Evolutionary conservation across 2,113 vertebrate species (phyloP).

Genomic region (Mormyrus iriodes): DNA sequence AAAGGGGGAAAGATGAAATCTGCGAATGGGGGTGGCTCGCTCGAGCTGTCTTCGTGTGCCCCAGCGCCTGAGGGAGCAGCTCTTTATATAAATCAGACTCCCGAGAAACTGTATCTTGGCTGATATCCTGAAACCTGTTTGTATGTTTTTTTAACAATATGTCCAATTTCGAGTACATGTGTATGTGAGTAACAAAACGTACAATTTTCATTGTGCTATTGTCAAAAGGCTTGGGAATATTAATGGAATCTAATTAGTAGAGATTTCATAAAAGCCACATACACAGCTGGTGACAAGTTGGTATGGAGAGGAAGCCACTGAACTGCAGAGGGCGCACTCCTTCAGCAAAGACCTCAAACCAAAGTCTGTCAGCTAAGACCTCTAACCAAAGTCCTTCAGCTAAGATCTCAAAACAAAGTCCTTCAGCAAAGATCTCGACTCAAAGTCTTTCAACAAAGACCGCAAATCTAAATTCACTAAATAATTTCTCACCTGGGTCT

Average conservation of each 20-base stretch:
- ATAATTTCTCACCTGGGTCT: background rate
- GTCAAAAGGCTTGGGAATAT: background rate
- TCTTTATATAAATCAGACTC: background rate
- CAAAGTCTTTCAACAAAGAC: background rate
- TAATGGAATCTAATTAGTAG: background rate
- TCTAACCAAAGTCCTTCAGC: background rate
- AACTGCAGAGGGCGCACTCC: background rate
- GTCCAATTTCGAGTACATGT: background rate
- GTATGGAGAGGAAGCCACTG: background rate
- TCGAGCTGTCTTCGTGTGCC: background rate
- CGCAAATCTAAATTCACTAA: background rate
- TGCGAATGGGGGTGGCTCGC: background rate
- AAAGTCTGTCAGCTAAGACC: background rate
- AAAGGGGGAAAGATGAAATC: background rate
- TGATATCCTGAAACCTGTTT: background rate
- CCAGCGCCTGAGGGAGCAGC: background rate
- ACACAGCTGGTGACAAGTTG: background rate
- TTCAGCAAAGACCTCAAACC: background rate
- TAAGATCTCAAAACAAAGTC: background rate
- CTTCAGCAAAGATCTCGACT: background rate
- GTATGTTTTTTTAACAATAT: background rate
- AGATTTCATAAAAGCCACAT: background rate
- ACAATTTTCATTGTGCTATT: background rate
- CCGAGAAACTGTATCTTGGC: background rate
- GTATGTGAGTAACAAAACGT: background rate